These are phyloP conservation scores for Phymatocera aterrima DNA, from an alignment of 2,888 invertebrate species.

Conservation along the genomic window DNA sequence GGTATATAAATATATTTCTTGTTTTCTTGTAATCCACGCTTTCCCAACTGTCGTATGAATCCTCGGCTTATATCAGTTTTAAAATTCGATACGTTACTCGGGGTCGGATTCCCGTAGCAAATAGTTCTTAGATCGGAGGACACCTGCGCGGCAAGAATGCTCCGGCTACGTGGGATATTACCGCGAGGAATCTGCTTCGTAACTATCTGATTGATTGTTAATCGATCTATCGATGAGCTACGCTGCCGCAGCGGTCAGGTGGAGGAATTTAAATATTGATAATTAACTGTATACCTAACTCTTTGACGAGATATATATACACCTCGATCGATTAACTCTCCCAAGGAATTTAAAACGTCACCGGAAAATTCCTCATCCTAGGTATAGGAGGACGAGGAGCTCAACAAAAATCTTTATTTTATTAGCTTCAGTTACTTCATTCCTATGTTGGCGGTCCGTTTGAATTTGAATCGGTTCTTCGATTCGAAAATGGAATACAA, in stretches of 20 bases:
- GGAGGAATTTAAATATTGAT: constrained; percentile 46
- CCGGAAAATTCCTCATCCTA: too few relatives aligned
- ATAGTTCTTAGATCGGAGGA: neutral
- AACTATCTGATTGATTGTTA: constrained; percentile 48
- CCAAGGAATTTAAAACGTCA: too few relatives aligned
- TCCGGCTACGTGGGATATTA: constrained; percentile 7
- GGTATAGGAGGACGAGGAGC: too few relatives aligned
- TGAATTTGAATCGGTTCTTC: neutral
- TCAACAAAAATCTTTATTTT: too few relatives aligned
- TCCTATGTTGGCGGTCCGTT: neutral
- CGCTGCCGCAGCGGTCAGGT: constrained; percentile 39
- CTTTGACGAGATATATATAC: too few relatives aligned
- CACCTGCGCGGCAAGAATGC: constrained; percentile 38
- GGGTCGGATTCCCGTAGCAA: too few relatives aligned
- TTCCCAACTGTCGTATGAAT: neutral
- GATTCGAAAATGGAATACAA: neutral
- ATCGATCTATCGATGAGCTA: constrained; percentile 45
- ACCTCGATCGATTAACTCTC: too few relatives aligned
- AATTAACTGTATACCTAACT: constrained; percentile 29
- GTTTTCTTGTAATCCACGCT: too few relatives aligned
- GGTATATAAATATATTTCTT: too few relatives aligned
- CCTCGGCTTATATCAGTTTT: neutral
- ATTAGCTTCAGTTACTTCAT: neutral
- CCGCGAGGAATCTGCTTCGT: constrained; percentile 45
- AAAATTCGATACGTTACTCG: neutral